Conservation (phyloP, 2,888 invertebrate genomes). For the Clostera curtula region DNA sequence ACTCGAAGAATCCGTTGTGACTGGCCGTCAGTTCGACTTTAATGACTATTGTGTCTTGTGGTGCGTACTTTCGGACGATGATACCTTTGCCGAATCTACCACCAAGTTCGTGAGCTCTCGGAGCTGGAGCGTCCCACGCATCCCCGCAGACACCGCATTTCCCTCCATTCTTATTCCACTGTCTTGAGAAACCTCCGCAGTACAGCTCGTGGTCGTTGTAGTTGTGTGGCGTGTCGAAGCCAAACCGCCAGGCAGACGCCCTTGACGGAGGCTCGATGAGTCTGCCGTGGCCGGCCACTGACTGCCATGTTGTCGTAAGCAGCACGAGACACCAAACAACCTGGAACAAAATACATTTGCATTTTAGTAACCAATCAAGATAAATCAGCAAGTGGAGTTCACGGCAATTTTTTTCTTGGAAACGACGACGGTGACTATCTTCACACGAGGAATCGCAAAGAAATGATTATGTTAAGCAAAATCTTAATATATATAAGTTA, state of each 20-base stretch:
- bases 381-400: too few relatives aligned
- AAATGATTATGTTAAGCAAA: too few relatives aligned
- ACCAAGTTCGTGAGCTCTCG: slow-evolving; percentile 87
- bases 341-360: slow-evolving; percentile 37
- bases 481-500: too few relatives aligned
- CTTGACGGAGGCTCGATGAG: slow-evolving; percentile 90
- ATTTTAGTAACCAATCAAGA: too few relatives aligned
- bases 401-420: too few relatives aligned
- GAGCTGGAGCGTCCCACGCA: slow-evolving; percentile 82
- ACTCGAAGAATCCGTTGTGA: slow-evolving; percentile 91
- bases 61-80: slow-evolving; percentile 85
- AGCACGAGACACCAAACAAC: slow-evolving; percentile 51
- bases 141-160: slow-evolving; percentile 93
- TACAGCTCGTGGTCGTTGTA: slow-evolving; percentile 93
- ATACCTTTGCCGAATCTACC: slow-evolving; percentile 89
- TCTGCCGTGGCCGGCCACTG: slow-evolving; percentile 79
- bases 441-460: too few relatives aligned
- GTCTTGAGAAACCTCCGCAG: slow-evolving; percentile 90
- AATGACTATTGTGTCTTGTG: slow-evolving; percentile 80
- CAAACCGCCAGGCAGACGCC: slow-evolving; percentile 91
- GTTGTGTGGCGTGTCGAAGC: slow-evolving; percentile 90
- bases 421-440: too few relatives aligned
- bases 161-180: slow-evolving; percentile 87
- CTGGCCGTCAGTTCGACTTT: slow-evolving; percentile 91
- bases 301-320: slow-evolving; percentile 34